These are phyloP conservation scores for Parazoanthus swiftii DNA, from an alignment of 92 coral and sea anemone genomes.

Conservation along the genomic window DNA sequence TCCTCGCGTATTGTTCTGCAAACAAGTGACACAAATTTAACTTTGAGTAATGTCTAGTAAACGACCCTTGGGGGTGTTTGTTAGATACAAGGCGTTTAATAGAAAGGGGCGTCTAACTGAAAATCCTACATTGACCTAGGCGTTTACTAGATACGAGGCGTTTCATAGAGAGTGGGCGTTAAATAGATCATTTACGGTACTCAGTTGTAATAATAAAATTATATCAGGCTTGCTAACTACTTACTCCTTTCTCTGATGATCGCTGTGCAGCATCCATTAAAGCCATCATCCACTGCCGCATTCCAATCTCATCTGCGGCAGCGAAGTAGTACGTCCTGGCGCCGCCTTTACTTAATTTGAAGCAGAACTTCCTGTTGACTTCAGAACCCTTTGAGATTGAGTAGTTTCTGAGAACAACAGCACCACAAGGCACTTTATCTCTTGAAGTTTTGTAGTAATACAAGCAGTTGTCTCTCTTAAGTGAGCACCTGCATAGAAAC, in stretches of 20 bases:
- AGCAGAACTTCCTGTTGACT: constrained; percentile 70
- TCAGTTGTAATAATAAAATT: too few species aligned
- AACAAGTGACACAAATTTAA: too few species aligned
- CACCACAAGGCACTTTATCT: constrained; percentile 85
- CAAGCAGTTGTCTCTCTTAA: constrained; percentile 78
- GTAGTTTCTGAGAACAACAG: constrained; percentile 77
- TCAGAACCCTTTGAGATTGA: constrained; percentile 87
- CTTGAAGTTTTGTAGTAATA: constrained; percentile 84
- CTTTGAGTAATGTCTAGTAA: too few species aligned
- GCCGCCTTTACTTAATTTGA: constrained; percentile 91
- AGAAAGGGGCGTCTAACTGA: too few species aligned
- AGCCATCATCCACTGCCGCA: constrained; percentile 84
- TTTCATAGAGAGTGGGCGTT: too few species aligned
- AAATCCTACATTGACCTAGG: too few species aligned
- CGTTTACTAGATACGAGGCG: too few species aligned
- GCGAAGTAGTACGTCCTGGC: constrained; percentile 82
- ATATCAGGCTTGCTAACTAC: not conserved
- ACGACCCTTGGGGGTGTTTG: too few species aligned
- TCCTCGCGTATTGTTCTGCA: too few species aligned
- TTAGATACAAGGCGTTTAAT: too few species aligned
- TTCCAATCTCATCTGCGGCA: constrained; percentile 69
- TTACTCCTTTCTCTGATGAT: constrained; percentile 44
- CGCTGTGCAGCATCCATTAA: constrained; percentile 80
- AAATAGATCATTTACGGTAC: too few species aligned
- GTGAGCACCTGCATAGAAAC: constrained; percentile 65